Conservation (phyloP, 2,113 vertebrate species). For the Microcebus murinus region DNA sequence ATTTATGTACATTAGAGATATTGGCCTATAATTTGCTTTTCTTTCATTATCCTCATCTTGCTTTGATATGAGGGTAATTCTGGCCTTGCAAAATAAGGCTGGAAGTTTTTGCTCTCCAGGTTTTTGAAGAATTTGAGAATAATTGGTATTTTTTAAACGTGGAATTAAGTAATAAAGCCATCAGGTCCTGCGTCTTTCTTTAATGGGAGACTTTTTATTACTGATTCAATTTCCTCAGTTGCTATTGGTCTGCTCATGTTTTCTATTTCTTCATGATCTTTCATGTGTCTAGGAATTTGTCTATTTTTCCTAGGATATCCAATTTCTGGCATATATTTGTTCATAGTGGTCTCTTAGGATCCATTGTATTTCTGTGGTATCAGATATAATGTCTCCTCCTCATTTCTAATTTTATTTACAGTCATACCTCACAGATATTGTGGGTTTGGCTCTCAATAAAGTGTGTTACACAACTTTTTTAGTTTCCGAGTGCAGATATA, state of each 20-base stretch:
- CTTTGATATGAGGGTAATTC: no score
- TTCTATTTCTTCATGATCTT: not conserved
- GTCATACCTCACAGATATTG: not conserved
- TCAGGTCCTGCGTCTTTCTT: not conserved
- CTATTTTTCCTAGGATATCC: not conserved
- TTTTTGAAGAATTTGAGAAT: not conserved
- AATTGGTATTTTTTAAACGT: not conserved
- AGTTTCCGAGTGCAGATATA: no score
- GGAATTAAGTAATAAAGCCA: not conserved
- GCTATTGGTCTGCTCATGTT: not conserved
- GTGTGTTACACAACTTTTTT: not conserved
- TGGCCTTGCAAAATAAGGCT: not conserved
- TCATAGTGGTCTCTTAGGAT: not conserved
- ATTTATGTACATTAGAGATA: no score
- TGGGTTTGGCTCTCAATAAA: not conserved
- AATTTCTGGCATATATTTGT: not conserved
- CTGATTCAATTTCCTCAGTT: not conserved
- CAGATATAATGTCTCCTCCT: not conserved
- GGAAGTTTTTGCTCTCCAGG: not conserved
- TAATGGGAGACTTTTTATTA: not conserved
- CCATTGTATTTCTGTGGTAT: not conserved
- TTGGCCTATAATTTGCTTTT: no score
- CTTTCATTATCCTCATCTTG: no score
- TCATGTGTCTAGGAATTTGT: not conserved
- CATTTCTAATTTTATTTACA: not conserved